phyloP scores from a whole-genome alignment of 2,797 vertebrate genomes.

The Cottoperca gobio region DNA sequence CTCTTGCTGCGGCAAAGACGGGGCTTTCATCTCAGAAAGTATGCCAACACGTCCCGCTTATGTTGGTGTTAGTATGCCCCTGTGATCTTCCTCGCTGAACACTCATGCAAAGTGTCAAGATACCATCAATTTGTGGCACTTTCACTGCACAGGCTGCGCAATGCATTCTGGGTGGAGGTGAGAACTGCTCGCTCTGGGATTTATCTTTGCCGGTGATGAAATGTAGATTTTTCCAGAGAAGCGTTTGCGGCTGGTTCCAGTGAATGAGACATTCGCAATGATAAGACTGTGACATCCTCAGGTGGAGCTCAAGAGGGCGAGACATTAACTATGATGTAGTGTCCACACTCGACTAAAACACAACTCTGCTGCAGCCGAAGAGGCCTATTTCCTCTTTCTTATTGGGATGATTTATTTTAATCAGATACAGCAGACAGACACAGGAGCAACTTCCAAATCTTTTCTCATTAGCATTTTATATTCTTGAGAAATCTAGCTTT shows the following conservation, averaged over 20 bases:
- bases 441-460: slow-evolving; percentile 12
- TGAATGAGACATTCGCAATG: slow-evolving; percentile 61
- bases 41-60: slow-evolving; percentile 3
- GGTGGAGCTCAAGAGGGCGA: slow-evolving; percentile 74
- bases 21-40: slow-evolving; percentile 55
- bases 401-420: slow-evolving; percentile 46
- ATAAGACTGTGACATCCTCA: slow-evolving; percentile 76
- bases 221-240: slow-evolving; percentile 69
- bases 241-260: slow-evolving; percentile 48
- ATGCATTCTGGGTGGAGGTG: slow-evolving; percentile 40
- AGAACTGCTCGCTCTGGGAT: slow-evolving; percentile 40
- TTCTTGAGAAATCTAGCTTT: background rate
- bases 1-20: background rate
- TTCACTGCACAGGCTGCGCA: slow-evolving; percentile 2
- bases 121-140: slow-evolving; percentile 13
- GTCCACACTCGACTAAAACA: slow-evolving; percentile 50
- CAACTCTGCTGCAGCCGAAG: slow-evolving; percentile 35
- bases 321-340: slow-evolving; percentile 74
- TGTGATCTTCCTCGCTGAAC: slow-evolving; percentile 30
- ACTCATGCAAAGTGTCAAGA: slow-evolving; percentile 27
- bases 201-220: slow-evolving; percentile 66
- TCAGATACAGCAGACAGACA: slow-evolving; percentile 26
- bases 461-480: slow-evolving; percentile 25
- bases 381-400: slow-evolving; percentile 22
- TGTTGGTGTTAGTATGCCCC: slow-evolving; percentile 22